Percentiles rank a stretch among this genome's conserved stretches.
phyloP scores from a whole-genome alignment of 2,888 invertebrate species.

The Apotomis capreana region DNA sequence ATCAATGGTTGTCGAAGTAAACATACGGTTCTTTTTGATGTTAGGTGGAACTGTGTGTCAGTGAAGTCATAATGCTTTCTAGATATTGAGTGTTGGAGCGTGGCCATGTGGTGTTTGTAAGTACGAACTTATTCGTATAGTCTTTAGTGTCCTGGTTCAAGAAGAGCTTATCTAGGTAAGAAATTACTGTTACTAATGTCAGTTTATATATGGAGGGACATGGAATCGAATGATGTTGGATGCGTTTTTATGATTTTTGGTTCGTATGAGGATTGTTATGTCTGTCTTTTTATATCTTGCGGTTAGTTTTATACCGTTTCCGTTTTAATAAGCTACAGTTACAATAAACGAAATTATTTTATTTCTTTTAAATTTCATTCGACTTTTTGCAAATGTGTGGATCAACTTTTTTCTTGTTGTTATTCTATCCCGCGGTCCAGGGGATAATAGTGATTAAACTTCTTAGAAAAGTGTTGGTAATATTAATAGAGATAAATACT shows the following conservation, averaged over 20 bases:
- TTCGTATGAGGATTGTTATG: constrained; percentile 23
- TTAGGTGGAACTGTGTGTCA: constrained; percentile 49
- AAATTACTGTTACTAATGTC: neutral
- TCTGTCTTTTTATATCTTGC: constrained; percentile 17
- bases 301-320: constrained; percentile 19
- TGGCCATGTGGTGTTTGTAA: constrained; percentile 35
- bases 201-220: neutral
- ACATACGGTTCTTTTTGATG: constrained; percentile 67
- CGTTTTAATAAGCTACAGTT: neutral
- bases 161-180: neutral
- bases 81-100: constrained; percentile 47
- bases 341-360: neutral
- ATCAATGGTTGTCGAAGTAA: constrained; percentile 73
- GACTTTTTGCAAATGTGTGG: too few species aligned
- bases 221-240: neutral
- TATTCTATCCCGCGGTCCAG: too few species aligned
- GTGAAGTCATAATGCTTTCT: constrained; percentile 47
- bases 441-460: too few species aligned
- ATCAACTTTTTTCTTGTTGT: too few species aligned
- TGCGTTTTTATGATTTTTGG: constrained; percentile 36
- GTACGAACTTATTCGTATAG: constrained; percentile 12
- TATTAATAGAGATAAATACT: too few species aligned
- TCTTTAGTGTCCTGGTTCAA: neutral
- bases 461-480: too few species aligned
- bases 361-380: too few species aligned